These are phyloP conservation scores for Bombus sibiricus DNA, from an alignment of 1,140 invertebrate species.

Conservation along the genomic window DNA sequence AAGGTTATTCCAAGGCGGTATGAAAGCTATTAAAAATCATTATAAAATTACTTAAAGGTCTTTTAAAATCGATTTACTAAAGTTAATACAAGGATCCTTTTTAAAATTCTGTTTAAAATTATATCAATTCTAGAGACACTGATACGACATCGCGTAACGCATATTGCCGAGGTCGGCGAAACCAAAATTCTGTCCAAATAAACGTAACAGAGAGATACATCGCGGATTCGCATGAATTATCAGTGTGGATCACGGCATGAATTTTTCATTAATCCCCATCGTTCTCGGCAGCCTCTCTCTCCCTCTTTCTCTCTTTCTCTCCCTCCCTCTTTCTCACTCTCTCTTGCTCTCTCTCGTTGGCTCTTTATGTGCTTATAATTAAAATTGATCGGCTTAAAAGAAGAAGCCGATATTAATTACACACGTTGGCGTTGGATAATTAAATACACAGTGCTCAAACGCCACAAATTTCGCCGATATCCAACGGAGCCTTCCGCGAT, in stretches of 20 bases:
- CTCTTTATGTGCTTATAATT: conserved; percentile 41
- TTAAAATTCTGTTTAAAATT: background rate
- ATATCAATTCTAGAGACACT: background rate
- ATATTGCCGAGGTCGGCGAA: background rate
- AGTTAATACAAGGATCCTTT: background rate
- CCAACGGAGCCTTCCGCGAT: background rate
- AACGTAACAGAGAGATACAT: background rate
- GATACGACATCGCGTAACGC: background rate
- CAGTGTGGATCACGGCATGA: background rate
- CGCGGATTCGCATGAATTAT: background rate
- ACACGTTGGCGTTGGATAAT: conserved; percentile 29
- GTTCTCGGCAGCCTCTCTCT: background rate
- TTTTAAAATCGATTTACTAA: background rate
- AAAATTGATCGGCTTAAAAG: conserved; percentile 43
- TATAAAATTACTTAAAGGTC: too few relatives aligned
- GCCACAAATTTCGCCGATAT: conserved; percentile 32
- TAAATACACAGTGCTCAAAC: conserved; percentile 42
- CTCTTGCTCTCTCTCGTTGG: background rate
- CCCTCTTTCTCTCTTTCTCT: rapidly evolving
- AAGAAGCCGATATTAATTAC: conserved; percentile 45
- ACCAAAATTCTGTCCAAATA: background rate
- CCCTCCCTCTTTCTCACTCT: background rate
- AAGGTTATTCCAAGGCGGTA: too few relatives aligned
- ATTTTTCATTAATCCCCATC: conserved; percentile 44
- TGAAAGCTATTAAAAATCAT: too few relatives aligned